Evolutionary conservation across 2,113 vertebrate genomes (phyloP).

Genomic region (Motacilla alba): DNA sequence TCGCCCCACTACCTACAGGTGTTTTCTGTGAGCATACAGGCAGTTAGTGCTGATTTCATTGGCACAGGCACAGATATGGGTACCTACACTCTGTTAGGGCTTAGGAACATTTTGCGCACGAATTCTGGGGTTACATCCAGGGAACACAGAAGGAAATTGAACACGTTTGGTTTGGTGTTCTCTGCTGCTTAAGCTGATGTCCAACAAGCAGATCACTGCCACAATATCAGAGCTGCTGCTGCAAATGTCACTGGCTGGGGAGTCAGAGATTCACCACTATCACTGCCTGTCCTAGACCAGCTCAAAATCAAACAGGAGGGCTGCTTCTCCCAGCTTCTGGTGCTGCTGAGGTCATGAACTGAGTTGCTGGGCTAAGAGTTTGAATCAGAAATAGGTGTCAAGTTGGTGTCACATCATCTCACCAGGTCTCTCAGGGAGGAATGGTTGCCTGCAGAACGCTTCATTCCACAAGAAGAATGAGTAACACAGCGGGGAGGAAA

Average conservation of each 20-base stretch:
- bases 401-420: not conserved
- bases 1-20: accelerated
- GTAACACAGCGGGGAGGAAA: slow-evolving; percentile 15
- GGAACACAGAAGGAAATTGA: not conserved
- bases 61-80: accelerated
- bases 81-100: accelerated
- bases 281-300: not conserved
- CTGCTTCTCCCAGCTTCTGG: not conserved
- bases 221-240: not conserved
- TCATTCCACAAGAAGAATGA: slow-evolving; percentile 15
- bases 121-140: not conserved
- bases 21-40: not conserved
- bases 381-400: not conserved
- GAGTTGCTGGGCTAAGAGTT: not conserved
- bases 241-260: not conserved
- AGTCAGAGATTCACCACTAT: not conserved
- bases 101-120: accelerated
- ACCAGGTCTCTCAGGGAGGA: not conserved
- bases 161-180: accelerated
- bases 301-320: not conserved
- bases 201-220: not conserved
- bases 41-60: not conserved
- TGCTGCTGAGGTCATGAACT: not conserved
- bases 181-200: not conserved
- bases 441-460: not conserved